Evolutionary conservation across 2,888 invertebrate species (phyloP).

Genomic region (Volucella zonaria): DNA sequence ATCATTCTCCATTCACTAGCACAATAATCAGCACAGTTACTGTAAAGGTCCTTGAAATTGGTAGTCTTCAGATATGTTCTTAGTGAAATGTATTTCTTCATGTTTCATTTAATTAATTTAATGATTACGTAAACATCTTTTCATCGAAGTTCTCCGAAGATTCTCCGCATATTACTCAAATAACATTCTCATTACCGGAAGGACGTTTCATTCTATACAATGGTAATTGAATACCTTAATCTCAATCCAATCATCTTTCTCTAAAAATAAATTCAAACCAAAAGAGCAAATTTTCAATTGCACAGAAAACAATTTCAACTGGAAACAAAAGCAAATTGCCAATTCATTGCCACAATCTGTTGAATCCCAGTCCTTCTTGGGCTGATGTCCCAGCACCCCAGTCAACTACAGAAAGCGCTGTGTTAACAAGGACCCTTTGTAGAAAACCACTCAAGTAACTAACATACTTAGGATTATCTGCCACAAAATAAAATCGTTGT

Average conservation of each 20-base stretch:
- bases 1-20: no score
- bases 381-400: no score
- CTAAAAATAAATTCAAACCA: background rate
- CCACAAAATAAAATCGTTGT: constrained; percentile 20
- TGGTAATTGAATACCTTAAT: background rate
- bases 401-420: background rate
- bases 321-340: background rate
- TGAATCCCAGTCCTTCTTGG: background rate
- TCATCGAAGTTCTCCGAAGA: no score
- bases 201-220: no score
- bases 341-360: constrained; percentile 12
- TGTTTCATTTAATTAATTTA: no score
- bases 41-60: no score
- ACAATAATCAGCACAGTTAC: no score
- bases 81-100: no score
- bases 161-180: no score
- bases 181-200: no score
- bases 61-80: no score
- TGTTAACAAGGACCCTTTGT: background rate
- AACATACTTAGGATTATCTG: background rate
- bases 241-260: constrained; percentile 29
- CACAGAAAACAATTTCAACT: constrained; percentile 14
- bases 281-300: background rate
- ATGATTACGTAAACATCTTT: no score
- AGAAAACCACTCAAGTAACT: constrained; percentile 3